A percentile compares a stretch with the other conserved stretches of the same genome.
phyloP scores from a whole-genome alignment of 2,888 invertebrate species.

The Anoplius nigerrimus region DNA sequence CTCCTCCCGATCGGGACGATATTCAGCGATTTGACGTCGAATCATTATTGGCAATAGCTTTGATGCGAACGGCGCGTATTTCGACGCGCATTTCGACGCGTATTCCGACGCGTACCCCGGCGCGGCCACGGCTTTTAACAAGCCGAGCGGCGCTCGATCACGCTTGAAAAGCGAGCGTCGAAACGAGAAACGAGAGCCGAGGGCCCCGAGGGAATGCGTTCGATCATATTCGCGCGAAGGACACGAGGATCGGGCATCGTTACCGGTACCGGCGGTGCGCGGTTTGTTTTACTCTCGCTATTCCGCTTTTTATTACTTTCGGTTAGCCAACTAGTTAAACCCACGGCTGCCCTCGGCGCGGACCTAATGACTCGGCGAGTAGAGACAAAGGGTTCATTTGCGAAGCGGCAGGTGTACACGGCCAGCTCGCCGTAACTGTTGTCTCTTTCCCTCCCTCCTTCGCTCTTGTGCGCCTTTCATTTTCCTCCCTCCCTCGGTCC shows the following conservation, averaged over 20 bases:
- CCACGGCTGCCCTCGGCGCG: conserved; percentile 44
- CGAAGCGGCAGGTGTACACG: conserved; percentile 59
- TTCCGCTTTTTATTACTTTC: conserved; percentile 55
- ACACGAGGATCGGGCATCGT: conserved; percentile 39
- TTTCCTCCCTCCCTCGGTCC: conserved; percentile 1
- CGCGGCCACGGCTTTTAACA: too few relatives aligned
- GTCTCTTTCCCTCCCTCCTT: conserved; percentile 14
- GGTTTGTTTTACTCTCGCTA: conserved; percentile 50
- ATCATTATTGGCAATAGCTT: too few relatives aligned
- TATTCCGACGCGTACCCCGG: too few relatives aligned
- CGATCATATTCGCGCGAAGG: conserved; percentile 37
- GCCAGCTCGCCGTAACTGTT: conserved; percentile 7
- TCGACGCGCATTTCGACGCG: too few relatives aligned
- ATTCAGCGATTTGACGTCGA: too few relatives aligned
- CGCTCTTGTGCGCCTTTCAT: conserved; percentile 14
- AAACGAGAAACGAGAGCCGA: conserved; percentile 19
- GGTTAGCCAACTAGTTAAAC: conserved; percentile 54
- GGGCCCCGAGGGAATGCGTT: conserved; percentile 33
- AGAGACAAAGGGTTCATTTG: conserved; percentile 66
- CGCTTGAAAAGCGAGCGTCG: too few relatives aligned
- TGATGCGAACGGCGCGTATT: too few relatives aligned
- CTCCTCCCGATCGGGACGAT: too few relatives aligned
- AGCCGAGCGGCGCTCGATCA: too few relatives aligned
- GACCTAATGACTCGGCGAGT: conserved; percentile 62
- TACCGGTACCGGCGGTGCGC: conserved; percentile 29